phyloP scores from a whole-genome alignment of 2,113 vertebrate species.

The Elgaria multicarinata region DNA sequence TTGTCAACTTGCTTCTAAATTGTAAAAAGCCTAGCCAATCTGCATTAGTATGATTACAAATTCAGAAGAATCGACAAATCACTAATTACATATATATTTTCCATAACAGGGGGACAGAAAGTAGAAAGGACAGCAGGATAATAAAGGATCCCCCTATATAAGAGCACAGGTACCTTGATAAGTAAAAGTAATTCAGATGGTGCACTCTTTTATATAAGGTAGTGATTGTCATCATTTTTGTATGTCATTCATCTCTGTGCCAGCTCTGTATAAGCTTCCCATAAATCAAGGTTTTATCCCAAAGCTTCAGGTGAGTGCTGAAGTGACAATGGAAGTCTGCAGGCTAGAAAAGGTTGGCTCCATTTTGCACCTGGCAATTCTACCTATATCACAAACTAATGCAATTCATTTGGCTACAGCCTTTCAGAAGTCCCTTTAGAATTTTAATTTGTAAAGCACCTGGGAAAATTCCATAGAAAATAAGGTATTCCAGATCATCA shows the following conservation, averaged over 20 bases:
- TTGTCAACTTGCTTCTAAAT: conserved; percentile 21
- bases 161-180: neutral
- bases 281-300: conserved; percentile 17
- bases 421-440: conserved; percentile 34
- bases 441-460: conserved; percentile 36
- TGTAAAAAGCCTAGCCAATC: conserved; percentile 17
- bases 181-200: neutral
- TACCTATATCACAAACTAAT: conserved; percentile 25
- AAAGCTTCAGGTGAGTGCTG: neutral
- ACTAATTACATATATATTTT: conserved; percentile 39
- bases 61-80: conserved; percentile 12
- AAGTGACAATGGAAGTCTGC: neutral
- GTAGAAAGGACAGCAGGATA: neutral
- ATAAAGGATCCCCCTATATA: neutral
- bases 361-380: conserved; percentile 5
- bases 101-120: conserved; percentile 4
- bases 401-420: conserved; percentile 22
- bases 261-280: neutral
- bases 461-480: conserved; percentile 30
- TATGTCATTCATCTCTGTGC: neutral
- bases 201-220: conserved; percentile 2
- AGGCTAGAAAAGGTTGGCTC: neutral
- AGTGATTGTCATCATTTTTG: neutral
- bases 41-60: neutral
- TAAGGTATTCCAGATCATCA: conserved; percentile 19